These are phyloP conservation scores for Actinostola sp. DNA, from an alignment of 92 coral and sea anemone species.

Conservation along the genomic window DNA sequence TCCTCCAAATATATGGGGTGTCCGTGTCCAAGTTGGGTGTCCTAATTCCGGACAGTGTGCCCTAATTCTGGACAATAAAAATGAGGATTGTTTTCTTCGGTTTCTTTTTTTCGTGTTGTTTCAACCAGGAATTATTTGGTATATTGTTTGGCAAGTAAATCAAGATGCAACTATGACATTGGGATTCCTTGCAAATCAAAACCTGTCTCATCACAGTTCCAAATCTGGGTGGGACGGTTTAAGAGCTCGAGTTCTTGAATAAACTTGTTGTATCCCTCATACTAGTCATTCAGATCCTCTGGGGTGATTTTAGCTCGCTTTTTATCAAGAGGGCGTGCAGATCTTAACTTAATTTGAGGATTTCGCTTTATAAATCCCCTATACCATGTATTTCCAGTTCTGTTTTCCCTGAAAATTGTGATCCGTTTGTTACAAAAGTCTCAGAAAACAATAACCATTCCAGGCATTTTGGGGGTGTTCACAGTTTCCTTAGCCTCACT, in stretches of 20 bases:
- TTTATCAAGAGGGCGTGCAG: slow-evolving; percentile 39
- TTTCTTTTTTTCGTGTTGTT: too few species aligned
- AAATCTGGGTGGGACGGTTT: slow-evolving; percentile 43
- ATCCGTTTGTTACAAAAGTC: slow-evolving; percentile 23
- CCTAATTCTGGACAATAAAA: too few species aligned
- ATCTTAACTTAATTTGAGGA: slow-evolving; percentile 27
- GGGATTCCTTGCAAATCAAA: slow-evolving; percentile 55
- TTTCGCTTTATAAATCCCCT: slow-evolving; percentile 49
- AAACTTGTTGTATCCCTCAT: slow-evolving; percentile 29
- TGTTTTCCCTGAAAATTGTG: slow-evolving; percentile 31
- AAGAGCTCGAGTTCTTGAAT: slow-evolving; percentile 20
- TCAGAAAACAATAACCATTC: too few species aligned
- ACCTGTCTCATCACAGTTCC: slow-evolving; percentile 57
- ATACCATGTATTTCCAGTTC: slow-evolving; percentile 49
- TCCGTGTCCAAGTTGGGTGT: too few species aligned
- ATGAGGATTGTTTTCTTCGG: too few species aligned
- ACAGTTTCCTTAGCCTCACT: too few species aligned
- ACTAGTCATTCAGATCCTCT: slow-evolving; percentile 50
- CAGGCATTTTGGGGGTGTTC: too few species aligned
- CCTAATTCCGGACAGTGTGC: too few species aligned
- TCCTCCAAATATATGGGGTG: too few species aligned
- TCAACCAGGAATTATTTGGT: too few species aligned
- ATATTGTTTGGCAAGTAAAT: too few species aligned
- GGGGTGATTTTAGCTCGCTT: slow-evolving; percentile 42
- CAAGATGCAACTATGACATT: too few species aligned